Evolutionary conservation across 2,113 vertebrate genomes (phyloP).

Genomic region (Grammomys dolichurus): DNA sequence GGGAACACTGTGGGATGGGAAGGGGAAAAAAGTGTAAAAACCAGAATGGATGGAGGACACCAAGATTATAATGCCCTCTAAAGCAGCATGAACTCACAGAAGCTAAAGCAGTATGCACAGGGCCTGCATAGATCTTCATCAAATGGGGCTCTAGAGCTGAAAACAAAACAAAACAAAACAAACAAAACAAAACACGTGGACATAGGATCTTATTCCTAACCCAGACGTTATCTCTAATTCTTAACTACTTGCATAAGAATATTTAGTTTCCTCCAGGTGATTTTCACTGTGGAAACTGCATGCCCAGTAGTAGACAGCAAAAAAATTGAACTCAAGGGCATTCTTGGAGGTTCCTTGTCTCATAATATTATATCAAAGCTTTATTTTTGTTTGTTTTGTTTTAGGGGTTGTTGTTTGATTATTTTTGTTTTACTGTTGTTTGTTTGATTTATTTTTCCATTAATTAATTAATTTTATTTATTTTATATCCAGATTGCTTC

Average conservation of each 20-base stretch:
- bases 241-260: not conserved
- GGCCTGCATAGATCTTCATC: not conserved
- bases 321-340: not conserved
- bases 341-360: not conserved
- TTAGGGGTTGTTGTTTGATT: not conserved
- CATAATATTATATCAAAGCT: too few relatives aligned
- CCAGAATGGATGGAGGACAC: not conserved
- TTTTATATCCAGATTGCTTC: too few relatives aligned
- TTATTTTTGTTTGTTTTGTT: not conserved
- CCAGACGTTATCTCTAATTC: not conserved
- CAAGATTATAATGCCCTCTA: not conserved
- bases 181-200: too few relatives aligned
- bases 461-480: too few relatives aligned
- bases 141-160: not conserved
- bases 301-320: not conserved
- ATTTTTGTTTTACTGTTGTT: not conserved
- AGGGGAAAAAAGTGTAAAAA: not conserved
- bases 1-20: not conserved
- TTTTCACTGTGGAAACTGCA: not conserved
- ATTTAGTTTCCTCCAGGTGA: not conserved
- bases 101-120: not conserved
- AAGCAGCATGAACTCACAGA: not conserved
- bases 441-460: not conserved
- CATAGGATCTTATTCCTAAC: not conserved
- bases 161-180: not conserved